phyloP scores from a whole-genome alignment of 37 sponge, comb jelly and placozoan genomes.

The Chondrilla cf. caribensis region DNA sequence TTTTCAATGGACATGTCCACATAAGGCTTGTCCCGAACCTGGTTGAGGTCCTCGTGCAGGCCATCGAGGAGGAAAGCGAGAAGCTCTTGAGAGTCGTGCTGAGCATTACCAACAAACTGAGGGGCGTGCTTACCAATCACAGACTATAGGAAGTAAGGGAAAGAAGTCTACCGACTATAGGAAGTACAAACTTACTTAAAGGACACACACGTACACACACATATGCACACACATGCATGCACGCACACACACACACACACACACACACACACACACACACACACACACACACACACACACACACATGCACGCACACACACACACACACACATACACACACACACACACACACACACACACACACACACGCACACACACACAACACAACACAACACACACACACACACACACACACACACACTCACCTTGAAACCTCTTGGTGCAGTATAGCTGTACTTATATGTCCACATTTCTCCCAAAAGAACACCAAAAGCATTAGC shows the following conservation, averaged over 20 bases:
- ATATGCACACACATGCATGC: too few species aligned
- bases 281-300: too few species aligned
- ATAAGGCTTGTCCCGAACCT: constrained; percentile 79
- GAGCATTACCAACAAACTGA: constrained; percentile 79
- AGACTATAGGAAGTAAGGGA: constrained; percentile 32
- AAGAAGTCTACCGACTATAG: too few species aligned
- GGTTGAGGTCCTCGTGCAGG: constrained; percentile 94
- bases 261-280: too few species aligned
- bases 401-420: neutral
- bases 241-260: too few species aligned
- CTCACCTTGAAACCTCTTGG: constrained; percentile 88
- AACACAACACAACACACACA: too few species aligned
- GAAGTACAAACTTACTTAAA: too few species aligned
- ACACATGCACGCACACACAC: neutral
- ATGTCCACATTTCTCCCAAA: constrained; percentile 86
- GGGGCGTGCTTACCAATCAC: constrained; percentile 79
- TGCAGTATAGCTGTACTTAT: constrained; percentile 57
- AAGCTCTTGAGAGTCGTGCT: constrained; percentile 95
- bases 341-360: neutral
- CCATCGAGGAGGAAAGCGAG: constrained; percentile 90
- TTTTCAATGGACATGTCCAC: constrained; percentile 76
- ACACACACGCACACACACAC: neutral
- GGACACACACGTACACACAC: too few species aligned
- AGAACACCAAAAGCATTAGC: constrained; percentile 87
- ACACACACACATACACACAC: too few species aligned